Percentiles rank a stretch among this genome's conserved stretches.
Conservation (phyloP, 2,113 vertebrate genomes). For the Thryonomys swinderianus region DNA sequence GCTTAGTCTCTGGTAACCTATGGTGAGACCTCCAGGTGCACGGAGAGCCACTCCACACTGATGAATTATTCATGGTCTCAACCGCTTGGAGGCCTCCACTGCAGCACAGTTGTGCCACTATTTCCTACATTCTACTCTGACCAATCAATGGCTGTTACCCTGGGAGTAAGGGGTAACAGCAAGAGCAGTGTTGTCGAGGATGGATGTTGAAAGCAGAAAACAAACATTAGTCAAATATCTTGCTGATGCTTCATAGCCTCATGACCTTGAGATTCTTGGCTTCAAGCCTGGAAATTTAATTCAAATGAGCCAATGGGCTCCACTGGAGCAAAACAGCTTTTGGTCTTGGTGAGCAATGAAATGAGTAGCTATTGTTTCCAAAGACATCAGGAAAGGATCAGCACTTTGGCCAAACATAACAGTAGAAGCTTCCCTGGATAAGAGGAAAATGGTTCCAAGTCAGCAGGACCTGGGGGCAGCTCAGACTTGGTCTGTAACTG, state of each 20-base stretch:
- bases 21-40: conserved; percentile 67
- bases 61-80: conserved; percentile 80
- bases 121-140: conserved; percentile 55
- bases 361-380: conserved; percentile 27
- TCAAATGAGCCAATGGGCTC: conserved; percentile 51
- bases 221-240: conserved; percentile 16
- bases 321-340: conserved; percentile 45
- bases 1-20: conserved; percentile 80
- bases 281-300: conserved; percentile 55
- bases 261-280: conserved; percentile 52
- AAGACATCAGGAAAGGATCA: conserved; percentile 52
- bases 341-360: conserved; percentile 57
- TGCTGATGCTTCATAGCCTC: neutral
- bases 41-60: conserved; percentile 38
- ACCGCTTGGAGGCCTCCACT: conserved; percentile 47
- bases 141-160: neutral
- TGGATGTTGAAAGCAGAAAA: neutral
- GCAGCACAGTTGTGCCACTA: conserved; percentile 61
- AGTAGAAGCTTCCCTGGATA: neutral
- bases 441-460: conserved; percentile 27
- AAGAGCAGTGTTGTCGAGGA: neutral
- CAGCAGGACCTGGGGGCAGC: neutral
- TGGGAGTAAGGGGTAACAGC: neutral
- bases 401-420: conserved; percentile 17
- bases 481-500: neutral